Evolutionary conservation across 2,797 vertebrate genomes (phyloP).

Genomic region (Xiphophorus birchmanni): DNA sequence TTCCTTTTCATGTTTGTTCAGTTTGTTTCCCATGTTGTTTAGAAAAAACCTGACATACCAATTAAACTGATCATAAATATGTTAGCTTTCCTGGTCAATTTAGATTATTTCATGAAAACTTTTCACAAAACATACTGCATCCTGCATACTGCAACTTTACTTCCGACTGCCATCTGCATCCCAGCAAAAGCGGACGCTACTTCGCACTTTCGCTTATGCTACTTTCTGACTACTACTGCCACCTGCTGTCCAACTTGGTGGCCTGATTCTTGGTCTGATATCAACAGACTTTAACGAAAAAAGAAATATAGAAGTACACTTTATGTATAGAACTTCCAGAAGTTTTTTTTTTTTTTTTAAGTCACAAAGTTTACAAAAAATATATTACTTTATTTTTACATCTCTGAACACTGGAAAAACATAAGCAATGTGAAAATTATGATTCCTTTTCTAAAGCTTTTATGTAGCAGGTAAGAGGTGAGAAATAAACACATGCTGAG

Average conservation of each 20-base stretch:
- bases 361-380: neutral
- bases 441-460: neutral
- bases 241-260: neutral
- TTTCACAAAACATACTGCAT: neutral
- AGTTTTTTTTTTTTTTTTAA: neutral
- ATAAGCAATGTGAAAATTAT: neutral
- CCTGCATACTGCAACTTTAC: neutral
- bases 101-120: neutral
- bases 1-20: neutral
- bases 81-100: neutral
- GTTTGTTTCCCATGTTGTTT: neutral
- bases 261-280: neutral
- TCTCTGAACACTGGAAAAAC: neutral
- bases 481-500: neutral
- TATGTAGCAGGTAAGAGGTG: neutral
- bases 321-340: neutral
- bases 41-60: neutral
- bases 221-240: neutral
- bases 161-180: neutral
- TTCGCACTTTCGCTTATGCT: neutral
- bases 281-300: neutral
- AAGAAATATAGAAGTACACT: neutral
- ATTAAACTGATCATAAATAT: neutral
- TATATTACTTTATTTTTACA: neutral
- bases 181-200: neutral